phyloP scores from a whole-genome alignment of 2,797 vertebrate species.

The Typhlichthys subterraneus region DNA sequence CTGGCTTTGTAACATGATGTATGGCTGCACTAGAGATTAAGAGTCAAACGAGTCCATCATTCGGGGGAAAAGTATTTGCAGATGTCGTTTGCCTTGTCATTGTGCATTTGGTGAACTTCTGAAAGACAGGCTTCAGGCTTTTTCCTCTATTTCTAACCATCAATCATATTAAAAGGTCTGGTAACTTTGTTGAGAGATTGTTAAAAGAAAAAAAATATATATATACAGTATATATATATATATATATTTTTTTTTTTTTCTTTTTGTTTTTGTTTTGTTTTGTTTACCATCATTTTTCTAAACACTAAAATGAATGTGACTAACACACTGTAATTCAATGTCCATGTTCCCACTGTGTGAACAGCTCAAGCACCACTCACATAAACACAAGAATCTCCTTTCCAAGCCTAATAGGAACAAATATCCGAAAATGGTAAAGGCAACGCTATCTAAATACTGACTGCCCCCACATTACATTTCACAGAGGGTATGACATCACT shows the following conservation, averaged over 20 bases:
- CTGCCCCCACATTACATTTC: background rate
- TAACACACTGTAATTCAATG: background rate
- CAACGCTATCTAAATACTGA: background rate
- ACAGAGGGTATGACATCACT: constrained; percentile 36
- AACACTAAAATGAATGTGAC: too few relatives aligned
- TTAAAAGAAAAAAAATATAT: too few relatives aligned
- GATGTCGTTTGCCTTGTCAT: background rate
- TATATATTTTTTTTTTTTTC: too few relatives aligned
- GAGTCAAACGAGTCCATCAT: background rate
- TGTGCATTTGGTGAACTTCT: too few relatives aligned
- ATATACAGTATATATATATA: too few relatives aligned
- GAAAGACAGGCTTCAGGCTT: background rate
- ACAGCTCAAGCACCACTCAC: background rate
- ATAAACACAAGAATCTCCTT: constrained; percentile 12
- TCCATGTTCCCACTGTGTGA: constrained; percentile 2
- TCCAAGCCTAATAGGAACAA: constrained; percentile 11
- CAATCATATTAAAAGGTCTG: too few relatives aligned
- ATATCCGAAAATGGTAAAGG: constrained; percentile 42
- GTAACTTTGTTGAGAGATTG: too few relatives aligned
- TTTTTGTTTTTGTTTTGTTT: too few relatives aligned
- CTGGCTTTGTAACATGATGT: background rate
- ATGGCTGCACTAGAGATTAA: background rate
- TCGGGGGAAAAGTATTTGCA: background rate
- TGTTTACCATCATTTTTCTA: too few relatives aligned
- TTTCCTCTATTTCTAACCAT: background rate